Base-by-base conservation (phyloP, 2,113 vertebrate species). In the Lamprologus callipterus region DNA sequence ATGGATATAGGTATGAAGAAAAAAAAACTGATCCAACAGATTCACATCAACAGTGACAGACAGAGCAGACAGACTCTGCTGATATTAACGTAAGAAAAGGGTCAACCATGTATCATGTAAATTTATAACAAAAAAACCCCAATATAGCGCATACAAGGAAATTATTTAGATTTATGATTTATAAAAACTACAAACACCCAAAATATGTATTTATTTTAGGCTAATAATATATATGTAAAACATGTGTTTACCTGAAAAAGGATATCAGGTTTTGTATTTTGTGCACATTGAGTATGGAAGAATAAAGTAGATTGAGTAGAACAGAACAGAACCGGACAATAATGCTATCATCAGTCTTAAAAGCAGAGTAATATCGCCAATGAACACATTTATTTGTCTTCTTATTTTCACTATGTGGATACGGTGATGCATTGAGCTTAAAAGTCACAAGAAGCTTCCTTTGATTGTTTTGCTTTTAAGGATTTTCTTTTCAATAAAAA, bases 41-140 rank as follows among this genome's bases (percentile, higher is more conserved):
- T 31, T 78, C 5, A 78, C 23, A 31, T 78, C 28, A 83, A 45
- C 33, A 14, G 8, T 21, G 10, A 55, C 7, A 75, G 3, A 23
- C 8, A 21, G 35, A 49, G 21, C 6, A 17, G 35, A 19, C 42
- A 31, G 42, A 68, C 16, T 21, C n/a, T 45, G 55, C 47, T 65
- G 9, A 78, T 51, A 42, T n/a, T 23, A 79, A 42, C 7, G 8
- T 53, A 45, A 16, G 0, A 16, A 21, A 13, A 5, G 8, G 7
- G 5, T 0, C 49, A 54, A 54, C 19, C 1, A 26, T 33, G 26
- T 51, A 19, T 1, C 1, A n/a, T 75, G 23, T 51, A 49, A 73
- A 23, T 1, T 1, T 4, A 33, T 60, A 60, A 33, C 26, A 60
- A 31, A 35, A 33, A 35, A 4, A 0, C 0, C 0, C 2, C 8